A percentile compares a stretch with the other conserved stretches of the same genome.
Conservation (phyloP, 2,888 invertebrate genomes). For the Argyresthia albistria region DNA sequence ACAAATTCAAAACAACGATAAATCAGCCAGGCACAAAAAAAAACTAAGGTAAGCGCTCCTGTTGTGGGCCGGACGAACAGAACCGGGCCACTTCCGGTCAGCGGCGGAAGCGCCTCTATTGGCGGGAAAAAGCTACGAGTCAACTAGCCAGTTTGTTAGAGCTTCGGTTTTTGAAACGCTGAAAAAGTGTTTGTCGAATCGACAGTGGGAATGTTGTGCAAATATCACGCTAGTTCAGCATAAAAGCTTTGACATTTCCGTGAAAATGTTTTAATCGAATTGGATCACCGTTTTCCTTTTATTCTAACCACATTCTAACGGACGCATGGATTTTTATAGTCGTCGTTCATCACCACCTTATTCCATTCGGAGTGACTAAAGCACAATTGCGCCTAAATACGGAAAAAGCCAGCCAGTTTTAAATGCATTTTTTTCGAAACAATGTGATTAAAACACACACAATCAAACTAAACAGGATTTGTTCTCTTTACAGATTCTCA, state of each 20-base stretch:
- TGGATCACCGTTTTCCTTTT: no score
- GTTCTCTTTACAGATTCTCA: slow-evolving; percentile 9
- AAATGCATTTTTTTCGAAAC: background rate
- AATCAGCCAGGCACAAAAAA: slow-evolving; percentile 66
- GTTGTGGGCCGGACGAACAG: slow-evolving; percentile 47
- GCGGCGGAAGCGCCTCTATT: slow-evolving; percentile 54
- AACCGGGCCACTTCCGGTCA: slow-evolving; percentile 52
- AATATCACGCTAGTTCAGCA: background rate
- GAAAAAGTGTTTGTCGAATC: slow-evolving; percentile 24
- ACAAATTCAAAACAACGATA: slow-evolving; percentile 67
- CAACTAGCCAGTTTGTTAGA: slow-evolving; percentile 54
- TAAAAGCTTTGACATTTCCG: background rate
- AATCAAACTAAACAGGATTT: background rate
- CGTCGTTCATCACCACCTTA: no score
- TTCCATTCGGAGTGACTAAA: no score
- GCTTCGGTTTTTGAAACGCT: slow-evolving; percentile 41
- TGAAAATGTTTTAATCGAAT: background rate
- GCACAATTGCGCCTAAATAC: no score
- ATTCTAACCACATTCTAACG: no score
- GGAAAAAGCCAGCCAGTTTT: no score
- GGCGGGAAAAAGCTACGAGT: slow-evolving; percentile 58
- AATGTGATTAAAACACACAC: background rate
- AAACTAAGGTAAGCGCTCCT: slow-evolving; percentile 70
- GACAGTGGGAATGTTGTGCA: background rate
- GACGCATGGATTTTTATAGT: no score